phyloP scores from a whole-genome alignment of 2,888 invertebrate genomes.

The Stictocephala bisonia region DNA sequence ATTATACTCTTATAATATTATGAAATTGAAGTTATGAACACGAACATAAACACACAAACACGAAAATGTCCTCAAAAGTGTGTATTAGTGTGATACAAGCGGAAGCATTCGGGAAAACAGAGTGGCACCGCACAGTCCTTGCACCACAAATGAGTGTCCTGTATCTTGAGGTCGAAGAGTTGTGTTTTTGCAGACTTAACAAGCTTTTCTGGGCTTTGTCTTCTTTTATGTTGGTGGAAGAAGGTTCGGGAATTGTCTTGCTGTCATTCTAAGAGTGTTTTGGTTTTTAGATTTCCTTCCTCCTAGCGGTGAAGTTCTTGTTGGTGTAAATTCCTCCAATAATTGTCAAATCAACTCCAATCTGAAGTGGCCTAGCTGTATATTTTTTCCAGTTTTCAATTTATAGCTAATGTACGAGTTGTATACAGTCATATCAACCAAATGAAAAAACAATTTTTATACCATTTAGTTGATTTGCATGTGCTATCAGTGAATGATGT shows the following conservation, averaged over 20 bases:
- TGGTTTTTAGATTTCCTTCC: not conserved
- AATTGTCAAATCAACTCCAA: not conserved
- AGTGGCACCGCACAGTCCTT: not conserved
- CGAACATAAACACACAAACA: too few relatives aligned
- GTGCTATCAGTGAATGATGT: not conserved
- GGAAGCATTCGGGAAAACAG: conserved; percentile 11
- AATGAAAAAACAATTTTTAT: not conserved
- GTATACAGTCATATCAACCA: not conserved
- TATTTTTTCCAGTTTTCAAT: too few relatives aligned
- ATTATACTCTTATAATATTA: too few relatives aligned
- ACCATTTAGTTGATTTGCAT: not conserved
- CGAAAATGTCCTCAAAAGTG: too few relatives aligned
- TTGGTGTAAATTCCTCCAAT: not conserved
- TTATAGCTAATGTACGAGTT: not conserved
- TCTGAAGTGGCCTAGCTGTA: not conserved
- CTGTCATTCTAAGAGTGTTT: not conserved
- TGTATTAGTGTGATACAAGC: conserved; percentile 1
- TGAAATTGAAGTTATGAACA: too few relatives aligned
- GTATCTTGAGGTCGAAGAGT: not conserved
- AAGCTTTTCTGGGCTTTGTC: not conserved
- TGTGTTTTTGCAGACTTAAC: not conserved
- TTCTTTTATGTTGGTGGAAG: not conserved
- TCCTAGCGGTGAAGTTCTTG: too few relatives aligned
- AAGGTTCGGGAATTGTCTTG: conserved; percentile 5
- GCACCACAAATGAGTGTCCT: conserved; percentile 10